Evolutionary conservation across 2,888 invertebrate species (phyloP).

Genomic region (Sphaerophoria rueppellii): DNA sequence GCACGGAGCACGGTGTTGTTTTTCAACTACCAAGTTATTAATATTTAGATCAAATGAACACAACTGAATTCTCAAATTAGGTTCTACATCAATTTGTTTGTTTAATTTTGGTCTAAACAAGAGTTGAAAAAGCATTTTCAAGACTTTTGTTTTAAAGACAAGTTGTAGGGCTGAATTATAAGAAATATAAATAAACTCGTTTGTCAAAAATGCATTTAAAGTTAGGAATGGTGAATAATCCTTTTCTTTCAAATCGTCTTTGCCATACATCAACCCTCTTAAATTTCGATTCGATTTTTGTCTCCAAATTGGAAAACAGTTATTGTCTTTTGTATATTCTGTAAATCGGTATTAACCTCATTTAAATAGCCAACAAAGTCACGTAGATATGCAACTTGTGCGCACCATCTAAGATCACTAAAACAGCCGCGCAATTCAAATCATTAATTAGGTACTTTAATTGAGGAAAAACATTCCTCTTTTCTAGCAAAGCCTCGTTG

Average conservation of each 20-base stretch:
- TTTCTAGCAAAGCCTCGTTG: slow-evolving; percentile 14
- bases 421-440: slow-evolving; percentile 25
- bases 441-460: neutral
- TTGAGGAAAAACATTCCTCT: slow-evolving; percentile 11
- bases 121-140: slow-evolving; percentile 23
- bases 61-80: slow-evolving; percentile 28
- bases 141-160: slow-evolving; percentile 25
- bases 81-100: slow-evolving; percentile 15
- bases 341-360: no score
- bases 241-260: slow-evolving; percentile 14
- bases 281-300: slow-evolving; percentile 33
- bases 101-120: slow-evolving; percentile 11
- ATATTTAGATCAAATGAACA: slow-evolving; percentile 23
- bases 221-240: neutral
- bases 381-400: neutral
- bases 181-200: slow-evolving; percentile 19
- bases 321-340: no score
- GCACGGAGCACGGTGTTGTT: no score
- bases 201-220: slow-evolving; percentile 19
- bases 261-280: slow-evolving; percentile 21
- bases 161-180: slow-evolving; percentile 29
- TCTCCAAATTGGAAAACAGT: slow-evolving; percentile 19
- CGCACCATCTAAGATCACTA: slow-evolving; percentile 25
- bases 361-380: neutral
- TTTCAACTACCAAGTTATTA: slow-evolving; percentile 26